A percentile compares a stretch with the other conserved stretches of the same genome.
phyloP scores from a whole-genome alignment of 2,888 invertebrate species.

The Biston stratarius region DNA sequence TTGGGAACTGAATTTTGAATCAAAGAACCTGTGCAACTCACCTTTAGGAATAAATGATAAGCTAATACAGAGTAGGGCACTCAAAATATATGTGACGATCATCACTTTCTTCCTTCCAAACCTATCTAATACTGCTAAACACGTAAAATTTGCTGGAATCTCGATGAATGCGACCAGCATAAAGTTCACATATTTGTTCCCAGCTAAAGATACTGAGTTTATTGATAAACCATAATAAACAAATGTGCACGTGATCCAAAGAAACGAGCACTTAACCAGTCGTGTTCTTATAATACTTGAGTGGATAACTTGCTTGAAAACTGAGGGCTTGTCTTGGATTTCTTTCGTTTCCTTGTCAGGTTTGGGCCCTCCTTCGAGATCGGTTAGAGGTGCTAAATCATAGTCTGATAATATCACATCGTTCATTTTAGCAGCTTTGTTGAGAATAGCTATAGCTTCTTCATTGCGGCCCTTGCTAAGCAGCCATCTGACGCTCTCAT shows the following conservation, averaged over 20 bases:
- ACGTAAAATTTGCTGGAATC: slow-evolving; percentile 90
- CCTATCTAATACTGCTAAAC: slow-evolving; percentile 87
- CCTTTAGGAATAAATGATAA: slow-evolving; percentile 87
- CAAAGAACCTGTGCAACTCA: slow-evolving; percentile 56
- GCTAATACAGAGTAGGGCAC: slow-evolving; percentile 87
- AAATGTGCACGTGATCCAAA: slow-evolving; percentile 93
- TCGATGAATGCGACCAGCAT: slow-evolving; percentile 89
- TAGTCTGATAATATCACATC: slow-evolving; percentile 79
- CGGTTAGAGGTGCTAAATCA: slow-evolving; percentile 69
- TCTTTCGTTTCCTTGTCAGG: slow-evolving; percentile 44
- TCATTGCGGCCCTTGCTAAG: slow-evolving; percentile 89
- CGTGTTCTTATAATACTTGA: slow-evolving; percentile 86
- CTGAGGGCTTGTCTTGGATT: slow-evolving; percentile 52
- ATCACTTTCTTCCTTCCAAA: slow-evolving; percentile 89
- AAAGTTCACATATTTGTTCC: slow-evolving; percentile 92
- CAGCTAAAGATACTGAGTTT: slow-evolving; percentile 91
- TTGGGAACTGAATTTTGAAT: slow-evolving; percentile 9
- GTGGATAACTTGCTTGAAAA: slow-evolving; percentile 77
- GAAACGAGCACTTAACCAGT: slow-evolving; percentile 88
- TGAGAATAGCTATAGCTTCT: slow-evolving; percentile 88
- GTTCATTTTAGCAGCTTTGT: slow-evolving; percentile 89
- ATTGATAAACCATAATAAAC: slow-evolving; percentile 93
- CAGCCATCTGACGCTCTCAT: slow-evolving; percentile 93
- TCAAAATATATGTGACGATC: slow-evolving; percentile 87
- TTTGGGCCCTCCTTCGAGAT: slow-evolving; percentile 54